phyloP scores from a whole-genome alignment of 1,140 invertebrate species.

The Drosophila mauritiana region DNA sequence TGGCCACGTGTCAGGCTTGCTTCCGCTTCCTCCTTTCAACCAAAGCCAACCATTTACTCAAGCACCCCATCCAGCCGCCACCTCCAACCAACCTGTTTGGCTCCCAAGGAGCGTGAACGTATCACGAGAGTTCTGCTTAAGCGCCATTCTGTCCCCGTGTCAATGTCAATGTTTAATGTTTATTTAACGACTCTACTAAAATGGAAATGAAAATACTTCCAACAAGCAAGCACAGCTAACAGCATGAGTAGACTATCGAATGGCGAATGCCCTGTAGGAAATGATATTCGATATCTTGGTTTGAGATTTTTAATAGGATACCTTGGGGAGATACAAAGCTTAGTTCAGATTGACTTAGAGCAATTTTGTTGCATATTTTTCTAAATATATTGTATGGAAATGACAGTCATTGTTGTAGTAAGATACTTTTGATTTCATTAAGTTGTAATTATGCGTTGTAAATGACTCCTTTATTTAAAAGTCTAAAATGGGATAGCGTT shows the following conservation, averaged over 20 bases:
- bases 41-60: slow-evolving; percentile 10
- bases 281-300: neutral
- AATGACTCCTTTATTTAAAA: no score
- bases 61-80: slow-evolving; percentile 3
- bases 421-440: no score
- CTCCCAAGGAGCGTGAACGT: slow-evolving; percentile 37
- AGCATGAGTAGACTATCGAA: slow-evolving; percentile 19
- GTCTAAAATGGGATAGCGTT: no score
- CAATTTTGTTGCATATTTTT: no score
- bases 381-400: no score
- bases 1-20: slow-evolving; percentile 20
- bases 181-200: slow-evolving; percentile 76
- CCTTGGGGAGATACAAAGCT: no score
- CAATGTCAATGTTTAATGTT: slow-evolving; percentile 77
- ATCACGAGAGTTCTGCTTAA: slow-evolving; percentile 49
- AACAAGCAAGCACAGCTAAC: slow-evolving; percentile 28
- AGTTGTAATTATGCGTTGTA: no score
- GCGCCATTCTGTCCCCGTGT: slow-evolving; percentile 56
- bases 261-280: slow-evolving; percentile 10
- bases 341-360: no score
- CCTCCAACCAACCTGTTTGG: neutral
- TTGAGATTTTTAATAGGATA: neutral
- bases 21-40: slow-evolving; percentile 11
- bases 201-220: slow-evolving; percentile 53
- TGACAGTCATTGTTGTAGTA: no score